phyloP scores from a whole-genome alignment of 2,797 vertebrate genomes.

The Coccyzus lansbergi region DNA sequence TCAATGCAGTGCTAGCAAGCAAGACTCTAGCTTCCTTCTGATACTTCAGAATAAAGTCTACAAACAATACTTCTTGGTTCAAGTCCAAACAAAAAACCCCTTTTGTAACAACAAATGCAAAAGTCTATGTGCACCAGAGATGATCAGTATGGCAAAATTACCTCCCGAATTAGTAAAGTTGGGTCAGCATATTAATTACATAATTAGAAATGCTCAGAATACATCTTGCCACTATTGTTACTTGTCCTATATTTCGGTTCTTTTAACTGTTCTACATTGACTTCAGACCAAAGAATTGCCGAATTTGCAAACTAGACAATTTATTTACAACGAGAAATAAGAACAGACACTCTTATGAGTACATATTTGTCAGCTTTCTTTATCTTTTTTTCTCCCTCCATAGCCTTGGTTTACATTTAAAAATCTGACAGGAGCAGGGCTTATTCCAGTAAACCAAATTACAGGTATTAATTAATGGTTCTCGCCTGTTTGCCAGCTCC shows the following conservation, averaged over 20 bases:
- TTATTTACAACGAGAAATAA: not conserved
- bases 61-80: not conserved
- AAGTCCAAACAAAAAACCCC: not conserved
- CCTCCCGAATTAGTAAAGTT: not conserved
- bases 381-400: not conserved
- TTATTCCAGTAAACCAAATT: constrained; percentile 46
- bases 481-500: constrained; percentile 57
- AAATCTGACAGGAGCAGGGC: constrained; percentile 19
- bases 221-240: not conserved
- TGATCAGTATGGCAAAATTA: not conserved
- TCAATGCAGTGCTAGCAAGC: not conserved
- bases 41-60: not conserved
- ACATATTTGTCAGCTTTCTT: not conserved
- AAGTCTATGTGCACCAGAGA: not conserved
- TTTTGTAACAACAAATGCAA: not conserved
- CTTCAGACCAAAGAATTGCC: not conserved
- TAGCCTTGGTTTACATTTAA: constrained; percentile 10
- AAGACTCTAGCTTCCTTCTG: not conserved
- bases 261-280: not conserved
- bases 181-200: not conserved
- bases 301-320: not conserved
- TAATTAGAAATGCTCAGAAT: not conserved
- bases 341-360: not conserved
- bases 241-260: not conserved
- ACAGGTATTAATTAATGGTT: constrained; percentile 65